Evolutionary conservation across 1,140 invertebrate genomes (phyloP).

Genomic region (Megalonaias nervosa): DNA sequence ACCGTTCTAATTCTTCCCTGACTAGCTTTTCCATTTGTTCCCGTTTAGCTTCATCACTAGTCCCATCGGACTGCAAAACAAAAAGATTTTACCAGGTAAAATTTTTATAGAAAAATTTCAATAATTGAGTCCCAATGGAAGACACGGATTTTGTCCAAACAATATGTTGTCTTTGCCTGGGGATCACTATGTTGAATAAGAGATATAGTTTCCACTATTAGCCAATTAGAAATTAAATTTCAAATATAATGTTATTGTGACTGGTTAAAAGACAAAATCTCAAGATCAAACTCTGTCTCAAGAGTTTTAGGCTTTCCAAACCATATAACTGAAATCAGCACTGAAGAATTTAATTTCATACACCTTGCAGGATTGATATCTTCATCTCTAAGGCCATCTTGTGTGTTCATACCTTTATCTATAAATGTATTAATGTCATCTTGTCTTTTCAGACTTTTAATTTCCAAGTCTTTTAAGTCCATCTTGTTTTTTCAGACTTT

Average conservation of each 20-base stretch:
- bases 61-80: constrained; percentile 62
- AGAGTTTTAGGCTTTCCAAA: no score
- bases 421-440: no score
- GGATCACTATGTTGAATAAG: no score
- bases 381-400: no score
- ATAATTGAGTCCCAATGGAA: not conserved
- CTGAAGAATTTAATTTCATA: not conserved
- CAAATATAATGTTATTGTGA: not conserved
- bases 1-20: constrained; percentile 69
- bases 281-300: no score
- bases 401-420: no score
- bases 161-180: not conserved
- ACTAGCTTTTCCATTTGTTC: constrained; percentile 71
- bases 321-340: not conserved
- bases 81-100: constrained; percentile 9
- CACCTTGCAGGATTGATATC: no score
- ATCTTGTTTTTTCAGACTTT: no score
- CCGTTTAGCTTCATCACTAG: constrained; percentile 68
- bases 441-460: no score
- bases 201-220: no score
- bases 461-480: no score
- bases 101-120: not conserved
- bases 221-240: not conserved
- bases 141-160: not conserved
- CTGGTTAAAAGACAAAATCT: not conserved